Base-by-base conservation (phyloP, 53 echinoderm and acorn worm species). In the Arbacia lixula region DNA sequence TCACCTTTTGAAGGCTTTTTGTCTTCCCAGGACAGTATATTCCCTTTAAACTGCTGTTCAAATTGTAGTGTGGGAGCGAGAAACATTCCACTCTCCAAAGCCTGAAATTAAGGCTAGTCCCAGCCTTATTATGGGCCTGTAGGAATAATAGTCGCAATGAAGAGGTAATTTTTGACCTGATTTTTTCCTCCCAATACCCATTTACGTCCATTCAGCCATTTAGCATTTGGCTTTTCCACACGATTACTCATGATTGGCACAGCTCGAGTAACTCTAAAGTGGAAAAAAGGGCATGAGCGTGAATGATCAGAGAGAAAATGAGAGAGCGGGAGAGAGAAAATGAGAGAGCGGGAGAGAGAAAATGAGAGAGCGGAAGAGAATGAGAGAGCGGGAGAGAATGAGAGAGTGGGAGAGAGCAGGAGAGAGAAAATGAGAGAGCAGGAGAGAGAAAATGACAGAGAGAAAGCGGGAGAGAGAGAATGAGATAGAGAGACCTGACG, bases 91-190 rank as follows among this genome's bases (percentile, higher is more conserved):
- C n/a, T n/a, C n/a, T n/a, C n/a, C n/a, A n/a, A n/a, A n/a, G n/a
- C n/a, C n/a, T n/a, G n/a, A n/a, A n/a, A n/a, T n/a, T n/a, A n/a
- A n/a, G n/a, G n/a, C n/a, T n/a, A n/a, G n/a, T n/a, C n/a, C n/a
- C n/a, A n/a, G n/a, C n/a, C n/a, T n/a, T n/a, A n/a, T n/a, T n/a
- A n/a, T n/a, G n/a, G n/a, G n/a, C n/a, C n/a, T n/a, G n/a, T n/a
- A n/a, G n/a, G n/a, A n/a, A n/a, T n/a, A n/a, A n/a, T n/a, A n/a
- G n/a, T n/a, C n/a, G n/a, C n/a, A n/a, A n/a, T n/a, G n/a, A n/a
- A n/a, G n/a, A 38, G 66, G 36, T 36, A 37, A 66, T 66, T 66
- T 66, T 66, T 66, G 37, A 66, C 66, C 66, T 38, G 21, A 37
- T 66, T 66, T 66, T 36, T 16, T n/a, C n/a, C n/a, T n/a, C n/a